Evolutionary conservation across 2,888 invertebrate genomes (phyloP).

Genomic region (Hydriomena furcata): DNA sequence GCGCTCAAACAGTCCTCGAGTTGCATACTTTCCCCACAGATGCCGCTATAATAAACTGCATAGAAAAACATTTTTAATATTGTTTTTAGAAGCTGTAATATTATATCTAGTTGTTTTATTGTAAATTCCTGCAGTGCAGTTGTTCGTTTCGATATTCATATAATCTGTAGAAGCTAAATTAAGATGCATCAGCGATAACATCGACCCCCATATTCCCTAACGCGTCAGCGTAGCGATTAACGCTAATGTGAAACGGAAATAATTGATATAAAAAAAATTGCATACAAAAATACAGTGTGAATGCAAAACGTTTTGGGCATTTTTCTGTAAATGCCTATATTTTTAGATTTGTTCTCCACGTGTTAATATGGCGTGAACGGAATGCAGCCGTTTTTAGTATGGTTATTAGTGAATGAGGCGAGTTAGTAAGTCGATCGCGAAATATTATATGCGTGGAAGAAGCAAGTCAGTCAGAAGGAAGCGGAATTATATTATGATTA

Average conservation of each 20-base stretch:
- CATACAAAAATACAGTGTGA: too few species aligned
- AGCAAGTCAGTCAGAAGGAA: neutral
- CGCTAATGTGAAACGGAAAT: too few species aligned
- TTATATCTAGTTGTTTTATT: constrained; percentile 34
- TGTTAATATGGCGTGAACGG: too few species aligned
- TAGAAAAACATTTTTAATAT: neutral
- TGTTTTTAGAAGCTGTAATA: constrained; percentile 11
- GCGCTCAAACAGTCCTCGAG: neutral
- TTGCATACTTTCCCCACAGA: neutral
- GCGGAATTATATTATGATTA: neutral
- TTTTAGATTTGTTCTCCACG: too few species aligned
- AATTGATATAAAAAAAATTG: too few species aligned
- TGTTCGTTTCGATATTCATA: constrained; percentile 48
- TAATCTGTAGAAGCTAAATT: constrained; percentile 51
- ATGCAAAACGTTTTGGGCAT: too few species aligned
- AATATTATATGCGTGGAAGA: constrained; percentile 65
- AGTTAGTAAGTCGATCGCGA: too few species aligned
- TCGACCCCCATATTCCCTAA: too few species aligned
- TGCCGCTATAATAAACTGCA: neutral
- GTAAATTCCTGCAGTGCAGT: constrained; percentile 54
- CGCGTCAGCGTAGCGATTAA: too few species aligned
- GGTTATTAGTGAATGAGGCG: constrained; percentile 55
- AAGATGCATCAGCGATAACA: constrained; percentile 61
- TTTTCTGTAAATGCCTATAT: too few species aligned
- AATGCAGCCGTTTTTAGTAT: too few species aligned